Conservation (phyloP, 2,888 invertebrate genomes). For the Lydus trimaculatus region DNA sequence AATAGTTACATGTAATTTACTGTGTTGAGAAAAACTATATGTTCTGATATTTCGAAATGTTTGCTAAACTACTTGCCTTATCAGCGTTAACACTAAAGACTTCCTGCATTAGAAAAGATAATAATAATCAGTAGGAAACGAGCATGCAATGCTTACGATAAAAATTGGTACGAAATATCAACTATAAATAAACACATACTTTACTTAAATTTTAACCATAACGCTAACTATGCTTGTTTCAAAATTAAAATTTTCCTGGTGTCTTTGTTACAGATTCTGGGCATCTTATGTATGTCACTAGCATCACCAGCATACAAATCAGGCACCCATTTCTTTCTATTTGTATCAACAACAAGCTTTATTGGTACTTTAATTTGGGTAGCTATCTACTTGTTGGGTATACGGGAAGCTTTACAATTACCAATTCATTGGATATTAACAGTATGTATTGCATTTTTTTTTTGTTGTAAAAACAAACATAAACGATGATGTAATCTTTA, state of each 20-base stretch:
- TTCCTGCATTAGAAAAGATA: not conserved
- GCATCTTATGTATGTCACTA: slow-evolving; percentile 85
- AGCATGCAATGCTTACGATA: too few relatives aligned
- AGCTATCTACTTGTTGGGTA: slow-evolving; percentile 79
- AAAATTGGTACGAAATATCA: too few relatives aligned
- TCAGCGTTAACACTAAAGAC: not conserved
- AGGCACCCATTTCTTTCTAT: slow-evolving; percentile 83
- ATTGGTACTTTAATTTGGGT: slow-evolving; percentile 84
- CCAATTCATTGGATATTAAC: slow-evolving; percentile 86
- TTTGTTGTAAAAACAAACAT: too few relatives aligned
- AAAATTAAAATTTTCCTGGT: slow-evolving; percentile 17
- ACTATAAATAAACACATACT: too few relatives aligned
- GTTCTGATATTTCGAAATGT: not conserved
- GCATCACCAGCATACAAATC: slow-evolving; percentile 72
- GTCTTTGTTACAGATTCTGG: slow-evolving; percentile 72
- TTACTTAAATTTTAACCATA: too few relatives aligned
- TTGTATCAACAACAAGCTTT: slow-evolving; percentile 83
- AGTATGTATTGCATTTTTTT: slow-evolving; percentile 64
- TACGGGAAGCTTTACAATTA: slow-evolving; percentile 78
- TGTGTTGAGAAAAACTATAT: not conserved
- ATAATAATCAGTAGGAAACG: not conserved
- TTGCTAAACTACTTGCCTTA: not conserved
- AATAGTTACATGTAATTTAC: not conserved
- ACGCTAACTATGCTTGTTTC: too few relatives aligned
- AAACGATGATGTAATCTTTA: slow-evolving; percentile 48